Evolutionary conservation across 92 coral and sea anemone genomes (phyloP), one percentile per base, ranked within the genome.

Genomic region (Phenganax marumi): DNA sequence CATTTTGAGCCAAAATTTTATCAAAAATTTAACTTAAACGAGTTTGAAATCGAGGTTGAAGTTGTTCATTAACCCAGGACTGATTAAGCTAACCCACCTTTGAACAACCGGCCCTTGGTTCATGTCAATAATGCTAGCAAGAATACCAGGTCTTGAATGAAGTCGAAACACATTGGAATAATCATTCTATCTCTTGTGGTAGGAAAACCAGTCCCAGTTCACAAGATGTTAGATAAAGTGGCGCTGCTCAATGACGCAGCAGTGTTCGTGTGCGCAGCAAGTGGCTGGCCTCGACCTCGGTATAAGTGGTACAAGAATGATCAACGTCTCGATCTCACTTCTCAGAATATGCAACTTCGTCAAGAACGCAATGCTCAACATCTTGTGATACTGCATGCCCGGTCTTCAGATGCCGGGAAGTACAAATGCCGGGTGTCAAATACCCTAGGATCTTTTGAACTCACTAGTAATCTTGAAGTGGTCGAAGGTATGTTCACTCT

Each of bases 261-360:
- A 14, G 52, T 78, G 6, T 78, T 78, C 26, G 72, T 23, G 1
- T 78, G 83, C 51, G 71, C 47, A n/a, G 66, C 63, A 5, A 46
- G 25, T 43, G 83, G 39, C 11, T 78, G 83, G 83, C 83, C 83
- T 1, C 22, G 54, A 39, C 83, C 83, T 17, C 43, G 11, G 10
- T 78, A 43, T 58, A 63, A n/a, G 1, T 78, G 83, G 83, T 61
- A 26, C 10, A 78, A 78, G 63, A 72, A 78, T 63, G 83, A 58
- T 10, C 61, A 61, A 61, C 22, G 0, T 7, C 50, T 78, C 25
- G 46, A 78, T 46, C 58, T 62, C 33, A 78, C 73, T 16, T 61
- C 83, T 46, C 61, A 58, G 19, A 46, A 63, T 62, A 10, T 78
- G 39, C 25, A 39, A 21, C 55, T 19, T 43, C 83, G 73, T 12